A percentile compares a stretch with the other conserved stretches of the same genome.
phyloP scores from a whole-genome alignment of 2,888 invertebrate genomes.

The Rambutsinella grinnellia region DNA sequence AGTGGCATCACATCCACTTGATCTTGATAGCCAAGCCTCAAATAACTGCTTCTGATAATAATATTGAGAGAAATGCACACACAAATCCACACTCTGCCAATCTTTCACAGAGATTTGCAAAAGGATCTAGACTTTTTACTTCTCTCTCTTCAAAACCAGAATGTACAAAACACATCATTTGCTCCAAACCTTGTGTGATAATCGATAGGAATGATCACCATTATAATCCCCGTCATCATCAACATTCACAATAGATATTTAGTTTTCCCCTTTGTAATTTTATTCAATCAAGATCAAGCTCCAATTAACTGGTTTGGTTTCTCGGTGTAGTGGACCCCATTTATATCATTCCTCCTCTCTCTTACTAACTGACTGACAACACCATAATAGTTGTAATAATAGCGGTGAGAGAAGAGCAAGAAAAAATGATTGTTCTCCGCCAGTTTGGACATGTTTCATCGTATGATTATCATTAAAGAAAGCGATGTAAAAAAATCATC shows the following conservation, averaged over 20 bases:
- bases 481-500: constrained; percentile 38
- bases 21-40: no score
- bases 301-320: constrained; percentile 43
- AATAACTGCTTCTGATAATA: no score
- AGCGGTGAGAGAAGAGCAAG: constrained; percentile 6
- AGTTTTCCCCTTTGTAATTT: constrained; percentile 41
- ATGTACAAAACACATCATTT: constrained; percentile 48
- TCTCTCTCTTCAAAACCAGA: no score
- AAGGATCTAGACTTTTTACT: no score
- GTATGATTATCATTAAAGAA: neutral
- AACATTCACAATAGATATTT: neutral
- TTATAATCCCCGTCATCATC: neutral
- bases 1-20: no score
- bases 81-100: no score
- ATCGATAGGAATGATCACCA: constrained; percentile 41
- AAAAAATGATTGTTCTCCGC: constrained; percentile 3
- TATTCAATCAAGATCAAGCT: constrained; percentile 53
- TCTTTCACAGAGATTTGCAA: no score
- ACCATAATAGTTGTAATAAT: constrained; percentile 24
- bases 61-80: no score
- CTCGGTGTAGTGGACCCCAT: neutral
- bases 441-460: constrained; percentile 19
- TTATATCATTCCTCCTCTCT: constrained; percentile 20
- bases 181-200: constrained; percentile 38
- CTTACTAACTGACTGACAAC: constrained; percentile 20